Percentiles rank a stretch among this genome's conserved stretches.
These are phyloP conservation scores for Pipistrellus nathusii DNA, from an alignment of 2,797 vertebrate species.

Conservation along the genomic window DNA sequence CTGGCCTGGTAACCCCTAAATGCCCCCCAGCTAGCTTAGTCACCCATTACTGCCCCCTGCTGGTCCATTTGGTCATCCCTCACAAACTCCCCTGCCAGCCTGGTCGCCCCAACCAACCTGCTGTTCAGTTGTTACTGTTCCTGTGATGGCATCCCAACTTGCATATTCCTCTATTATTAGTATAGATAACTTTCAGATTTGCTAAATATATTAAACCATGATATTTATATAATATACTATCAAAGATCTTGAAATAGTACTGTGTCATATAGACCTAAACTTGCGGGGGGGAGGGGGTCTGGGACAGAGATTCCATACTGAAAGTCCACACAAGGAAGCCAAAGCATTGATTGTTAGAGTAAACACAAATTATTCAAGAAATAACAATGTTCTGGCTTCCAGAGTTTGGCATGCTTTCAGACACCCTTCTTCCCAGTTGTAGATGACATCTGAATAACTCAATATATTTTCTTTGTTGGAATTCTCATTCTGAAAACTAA, in stretches of 20 bases:
- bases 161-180: too few species aligned
- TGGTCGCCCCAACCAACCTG: too few species aligned
- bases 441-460: constrained; percentile 10
- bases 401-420: not conserved
- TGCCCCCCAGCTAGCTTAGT: too few species aligned
- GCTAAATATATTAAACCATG: not conserved
- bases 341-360: not conserved
- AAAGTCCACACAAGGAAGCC: not conserved
- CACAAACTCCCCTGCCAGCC: too few species aligned
- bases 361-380: constrained; percentile 38
- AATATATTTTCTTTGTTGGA: not conserved
- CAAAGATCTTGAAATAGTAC: not conserved
- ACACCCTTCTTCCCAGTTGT: not conserved
- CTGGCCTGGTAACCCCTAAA: too few species aligned
- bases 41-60: too few species aligned
- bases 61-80: too few species aligned
- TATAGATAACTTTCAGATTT: not conserved
- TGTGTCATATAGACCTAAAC: not conserved
- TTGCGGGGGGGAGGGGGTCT: not conserved
- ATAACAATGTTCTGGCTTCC: not conserved
- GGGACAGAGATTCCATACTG: not conserved
- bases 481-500: not conserved
- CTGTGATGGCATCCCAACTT: too few species aligned
- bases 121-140: too few species aligned
- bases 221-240: not conserved